These are phyloP conservation scores for Telenomus remus DNA, from an alignment of 1,140 invertebrate genomes.

Conservation along the genomic window DNA sequence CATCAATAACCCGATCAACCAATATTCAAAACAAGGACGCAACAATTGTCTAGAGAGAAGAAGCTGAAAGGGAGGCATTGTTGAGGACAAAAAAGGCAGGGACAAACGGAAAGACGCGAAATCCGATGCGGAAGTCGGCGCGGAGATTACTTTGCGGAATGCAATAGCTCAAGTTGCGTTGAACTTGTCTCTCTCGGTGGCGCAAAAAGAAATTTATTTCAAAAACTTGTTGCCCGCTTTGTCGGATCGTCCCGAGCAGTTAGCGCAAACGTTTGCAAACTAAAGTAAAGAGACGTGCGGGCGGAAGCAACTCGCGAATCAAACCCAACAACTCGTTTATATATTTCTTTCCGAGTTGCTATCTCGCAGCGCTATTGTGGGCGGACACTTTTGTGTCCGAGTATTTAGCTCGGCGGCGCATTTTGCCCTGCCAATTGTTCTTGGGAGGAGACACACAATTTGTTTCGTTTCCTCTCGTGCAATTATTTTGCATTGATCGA, in stretches of 20 bases:
- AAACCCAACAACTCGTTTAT: constrained; percentile 34
- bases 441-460: constrained; percentile 8
- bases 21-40: constrained; percentile 10
- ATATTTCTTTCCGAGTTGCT: constrained; percentile 17
- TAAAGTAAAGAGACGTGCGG: constrained; percentile 2
- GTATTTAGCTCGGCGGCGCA: constrained; percentile 31
- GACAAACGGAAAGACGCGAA: constrained; percentile 18
- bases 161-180: constrained; percentile 39
- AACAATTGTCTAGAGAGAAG: constrained; percentile 5
- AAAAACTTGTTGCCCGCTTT: constrained; percentile 38
- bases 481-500: constrained; percentile 37
- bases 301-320: constrained; percentile 26
- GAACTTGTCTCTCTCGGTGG: constrained; percentile 26
- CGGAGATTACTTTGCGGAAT: constrained; percentile 26
- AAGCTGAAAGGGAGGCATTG: background rate
- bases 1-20: background rate
- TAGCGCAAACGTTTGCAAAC: constrained; percentile 2
- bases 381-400: constrained; percentile 33
- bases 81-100: constrained; percentile 14
- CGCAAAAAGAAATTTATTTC: constrained; percentile 42
- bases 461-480: constrained; percentile 15
- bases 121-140: constrained; percentile 16
- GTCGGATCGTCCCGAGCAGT: constrained; percentile 6
- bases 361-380: constrained; percentile 11
- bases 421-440: constrained; percentile 41